Evolutionary conservation across 2,797 vertebrate species (phyloP), one percentile per base, ranked within the genome.

Genomic region (Silurus aristotelis): DNA sequence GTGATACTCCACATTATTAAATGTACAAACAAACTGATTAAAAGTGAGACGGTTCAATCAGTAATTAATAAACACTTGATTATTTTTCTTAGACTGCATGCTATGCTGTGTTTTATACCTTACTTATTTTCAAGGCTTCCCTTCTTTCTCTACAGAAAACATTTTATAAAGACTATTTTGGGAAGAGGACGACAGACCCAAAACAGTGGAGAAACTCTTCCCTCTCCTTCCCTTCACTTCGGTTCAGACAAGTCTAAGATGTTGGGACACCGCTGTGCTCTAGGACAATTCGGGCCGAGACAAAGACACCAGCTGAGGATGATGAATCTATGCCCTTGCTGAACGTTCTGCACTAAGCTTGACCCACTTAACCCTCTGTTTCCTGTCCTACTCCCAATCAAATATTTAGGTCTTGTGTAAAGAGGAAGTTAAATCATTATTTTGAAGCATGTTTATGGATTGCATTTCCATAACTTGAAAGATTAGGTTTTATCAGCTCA

Each of bases 331-430:
- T 56, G 80, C 78, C 83, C 79, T 77, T 85, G 48, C 56, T 84
- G 60, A 87, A 83, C 66, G 75, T 85, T 87, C 81, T 85, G 73
- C 84, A 84, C 86, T 88, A 80, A 88, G 85, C 76, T 66, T 38
- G 9, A 67, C 79, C 31, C 48, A 84, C 56, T 56, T 84, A 80
- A 63, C 85, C 61, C 68, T 84, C 80, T 84, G 52, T 82, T 83
- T 76, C 71, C 72, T 61, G 22, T 83, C 80, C 64, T 67, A 58
- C 31, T 76, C 63, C 85, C 14, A 61, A 66, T 80, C 78, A 72
- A 43, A 6, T 84, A 87, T 87, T 90, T 93, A 91, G 90, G 92
- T 88, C 91, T 90, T 95, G 93, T 95, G 94, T 90, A 95, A 93
- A 93, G 87, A 87, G 91, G 55, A 86, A 88, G 66, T 84, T 83